Evolutionary conservation across 2,797 vertebrate species (phyloP), one percentile per base, ranked within the genome.

Genomic region (Myripristis murdjan): DNA sequence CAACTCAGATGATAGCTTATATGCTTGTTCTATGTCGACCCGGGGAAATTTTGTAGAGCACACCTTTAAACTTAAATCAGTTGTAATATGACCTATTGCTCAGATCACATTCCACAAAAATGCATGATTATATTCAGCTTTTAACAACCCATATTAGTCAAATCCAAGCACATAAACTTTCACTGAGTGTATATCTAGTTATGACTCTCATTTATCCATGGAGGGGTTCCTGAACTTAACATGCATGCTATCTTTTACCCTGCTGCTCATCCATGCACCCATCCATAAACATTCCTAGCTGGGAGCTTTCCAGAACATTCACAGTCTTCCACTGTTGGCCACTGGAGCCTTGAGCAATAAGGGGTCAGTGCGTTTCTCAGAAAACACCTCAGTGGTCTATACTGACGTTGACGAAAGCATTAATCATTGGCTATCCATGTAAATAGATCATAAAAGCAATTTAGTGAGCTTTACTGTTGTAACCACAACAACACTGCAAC

Each of bases 371-470:
- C 46, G 5, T 39, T 52, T 39, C 28, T 51, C 4, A 61, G n/a
- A 58, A 52, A 14, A 69, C 0, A 1, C 15, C 37, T 68, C 24
- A n/a, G 22, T 4, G 12, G 15, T 16, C 4, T 14, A 14, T 6
- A 11, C 12, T 16, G 43, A 76, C 47, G 18, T 37, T 52, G 7
- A 67, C 43, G 68, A 67, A 77, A 60, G 26, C 55, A 64, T 82
- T 33, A 49, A 77, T 73, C n/a, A 58, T 0, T 10, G 22, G 37
- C 26, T 10, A 28, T 44, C 35, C 6, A 0, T 28, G 48, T n/a
- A 6, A 28, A 70, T 22, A 23, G 66, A 39, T 71, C 70, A 57
- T 18, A 22, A 52, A 35, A 57, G 54, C n/a, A 35, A n/a, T 55
- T 43, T 41, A 60, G 44, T 44, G n/a, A 64, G 24, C 57, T 55